phyloP scores from a whole-genome alignment of 2,113 vertebrate genomes.

The Zosterops japonicus region DNA sequence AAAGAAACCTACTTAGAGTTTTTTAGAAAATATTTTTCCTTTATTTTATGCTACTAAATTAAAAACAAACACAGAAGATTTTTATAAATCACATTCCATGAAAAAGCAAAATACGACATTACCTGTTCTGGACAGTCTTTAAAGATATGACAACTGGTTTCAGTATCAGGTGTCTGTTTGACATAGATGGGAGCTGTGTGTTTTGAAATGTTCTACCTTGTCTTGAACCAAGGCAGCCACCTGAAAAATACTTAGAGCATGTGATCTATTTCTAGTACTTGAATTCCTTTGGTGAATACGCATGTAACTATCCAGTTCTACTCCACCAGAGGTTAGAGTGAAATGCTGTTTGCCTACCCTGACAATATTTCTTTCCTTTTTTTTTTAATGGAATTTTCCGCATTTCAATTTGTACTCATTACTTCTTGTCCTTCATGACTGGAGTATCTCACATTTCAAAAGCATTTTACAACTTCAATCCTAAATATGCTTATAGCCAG shows the following conservation, averaged over 20 bases:
- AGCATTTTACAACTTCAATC: not conserved
- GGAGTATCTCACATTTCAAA: not conserved
- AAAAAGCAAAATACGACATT: not conserved
- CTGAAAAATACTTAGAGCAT: not conserved
- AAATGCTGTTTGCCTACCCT: not conserved
- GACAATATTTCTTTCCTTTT: not conserved
- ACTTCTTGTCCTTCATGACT: not conserved
- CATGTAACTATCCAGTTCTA: not conserved
- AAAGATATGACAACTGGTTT: not conserved
- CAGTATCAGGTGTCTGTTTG: not conserved
- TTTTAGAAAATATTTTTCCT: not conserved
- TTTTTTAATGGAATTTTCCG: not conserved
- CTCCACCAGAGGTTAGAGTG: not conserved
- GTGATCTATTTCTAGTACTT: not conserved
- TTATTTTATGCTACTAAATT: not conserved
- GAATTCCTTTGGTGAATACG: not conserved
- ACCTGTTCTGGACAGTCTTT: not conserved
- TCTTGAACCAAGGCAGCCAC: not conserved
- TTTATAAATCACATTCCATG: not conserved
- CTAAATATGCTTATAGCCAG: not conserved
- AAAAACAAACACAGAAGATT: not conserved
- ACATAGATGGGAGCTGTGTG: not conserved
- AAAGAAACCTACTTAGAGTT: not conserved
- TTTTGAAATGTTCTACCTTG: not conserved
- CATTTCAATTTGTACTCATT: not conserved